phyloP scores from a whole-genome alignment of 2,113 vertebrate genomes.

The Poicephalus gulielmi region DNA sequence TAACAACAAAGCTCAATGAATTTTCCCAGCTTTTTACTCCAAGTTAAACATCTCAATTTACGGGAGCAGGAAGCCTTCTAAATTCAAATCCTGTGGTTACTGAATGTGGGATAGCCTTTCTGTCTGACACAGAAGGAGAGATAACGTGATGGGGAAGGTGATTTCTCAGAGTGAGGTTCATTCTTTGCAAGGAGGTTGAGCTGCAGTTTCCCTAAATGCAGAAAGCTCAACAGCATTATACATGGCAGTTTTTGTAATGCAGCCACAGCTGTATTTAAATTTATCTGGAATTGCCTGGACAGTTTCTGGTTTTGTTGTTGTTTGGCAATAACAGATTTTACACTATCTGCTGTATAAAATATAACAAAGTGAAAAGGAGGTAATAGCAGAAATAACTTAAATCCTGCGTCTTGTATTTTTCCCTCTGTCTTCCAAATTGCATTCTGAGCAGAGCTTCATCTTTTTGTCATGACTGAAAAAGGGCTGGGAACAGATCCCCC shows the following conservation, averaged over 20 bases:
- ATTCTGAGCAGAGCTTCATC: neutral
- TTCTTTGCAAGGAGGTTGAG: neutral
- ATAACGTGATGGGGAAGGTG: neutral
- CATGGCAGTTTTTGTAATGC: neutral
- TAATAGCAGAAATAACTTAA: neutral
- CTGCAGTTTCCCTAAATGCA: neutral
- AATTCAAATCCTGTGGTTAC: neutral
- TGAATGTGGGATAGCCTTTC: neutral
- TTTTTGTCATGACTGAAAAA: neutral
- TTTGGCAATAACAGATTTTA: neutral
- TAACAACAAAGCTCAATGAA: neutral
- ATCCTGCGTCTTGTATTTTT: neutral
- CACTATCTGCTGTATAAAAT: neutral
- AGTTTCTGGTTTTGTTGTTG: neutral
- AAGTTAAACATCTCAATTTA: neutral
- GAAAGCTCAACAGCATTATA: neutral
- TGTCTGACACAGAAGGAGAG: neutral
- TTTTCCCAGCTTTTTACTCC: neutral
- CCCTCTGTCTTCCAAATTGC: neutral
- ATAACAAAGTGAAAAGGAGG: neutral
- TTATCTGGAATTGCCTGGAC: neutral
- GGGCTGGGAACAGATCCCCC: neutral
- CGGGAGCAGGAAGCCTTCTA: neutral
- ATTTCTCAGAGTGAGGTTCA: neutral
- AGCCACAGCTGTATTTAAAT: neutral